These are phyloP conservation scores for Spisula solida DNA, from an alignment of 2,888 invertebrate species.

Conservation along the genomic window DNA sequence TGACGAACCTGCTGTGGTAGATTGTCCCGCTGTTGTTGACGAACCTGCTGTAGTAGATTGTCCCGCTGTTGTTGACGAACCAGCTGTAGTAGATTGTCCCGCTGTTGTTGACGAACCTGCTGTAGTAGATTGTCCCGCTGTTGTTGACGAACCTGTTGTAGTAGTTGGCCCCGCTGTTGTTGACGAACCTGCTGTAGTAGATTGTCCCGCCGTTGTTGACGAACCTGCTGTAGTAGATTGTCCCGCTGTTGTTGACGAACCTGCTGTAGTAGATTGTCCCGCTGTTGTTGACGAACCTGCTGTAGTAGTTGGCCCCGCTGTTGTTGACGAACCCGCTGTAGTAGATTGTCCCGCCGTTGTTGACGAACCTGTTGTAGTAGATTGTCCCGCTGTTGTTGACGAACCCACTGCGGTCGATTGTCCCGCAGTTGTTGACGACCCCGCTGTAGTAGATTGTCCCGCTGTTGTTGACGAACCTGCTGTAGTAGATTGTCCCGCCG, in stretches of 20 bases:
- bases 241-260: not conserved
- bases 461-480: conserved; percentile 5
- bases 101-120: not conserved
- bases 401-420: not conserved
- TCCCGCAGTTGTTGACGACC: not conserved
- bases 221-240: conserved; percentile 20
- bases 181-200: not conserved
- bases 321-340: not conserved
- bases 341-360: not conserved
- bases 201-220: conserved; percentile 12
- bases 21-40: not conserved
- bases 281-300: not conserved
- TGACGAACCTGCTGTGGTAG: not conserved
- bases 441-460: not conserved
- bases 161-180: not conserved
- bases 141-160: not conserved
- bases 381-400: conserved; percentile 7
- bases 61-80: conserved; percentile 10
- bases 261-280: not conserved
- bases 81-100: conserved; percentile 14
- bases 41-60: not conserved
- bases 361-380: not conserved
- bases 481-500: conserved; percentile 21
- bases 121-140: not conserved
- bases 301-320: not conserved